Conservation (phyloP, 2,113 vertebrate genomes). For the Crocuta crocuta region DNA sequence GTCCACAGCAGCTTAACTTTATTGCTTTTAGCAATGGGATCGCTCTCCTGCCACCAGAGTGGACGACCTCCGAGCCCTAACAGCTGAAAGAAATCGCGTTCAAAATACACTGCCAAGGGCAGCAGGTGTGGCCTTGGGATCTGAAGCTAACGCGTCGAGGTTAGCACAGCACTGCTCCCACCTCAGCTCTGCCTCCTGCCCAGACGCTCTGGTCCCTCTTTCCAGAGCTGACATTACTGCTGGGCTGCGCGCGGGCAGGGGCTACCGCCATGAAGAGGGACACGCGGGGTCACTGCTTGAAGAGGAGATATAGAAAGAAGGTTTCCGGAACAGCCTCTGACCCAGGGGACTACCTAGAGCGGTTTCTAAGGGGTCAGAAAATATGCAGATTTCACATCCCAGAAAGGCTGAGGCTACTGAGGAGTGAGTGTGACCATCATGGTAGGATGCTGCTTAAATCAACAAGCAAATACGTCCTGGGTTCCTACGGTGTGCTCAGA, state of each 20-base stretch:
- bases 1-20: neutral
- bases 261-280: neutral
- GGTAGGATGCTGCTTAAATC: neutral
- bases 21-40: neutral
- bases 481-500: neutral
- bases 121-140: neutral
- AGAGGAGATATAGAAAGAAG: neutral
- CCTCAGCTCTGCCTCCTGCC: neutral
- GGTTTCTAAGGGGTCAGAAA: neutral
- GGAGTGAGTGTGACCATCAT: neutral
- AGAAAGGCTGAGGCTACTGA: neutral
- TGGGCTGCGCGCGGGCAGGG: too few species aligned
- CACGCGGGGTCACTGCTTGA: neutral
- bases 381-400: neutral
- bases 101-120: neutral
- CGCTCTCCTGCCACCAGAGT: neutral
- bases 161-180: accelerated
- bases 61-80: neutral
- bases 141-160: neutral
- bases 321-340: neutral
- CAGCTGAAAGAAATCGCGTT: neutral
- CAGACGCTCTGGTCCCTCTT: neutral
- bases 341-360: neutral
- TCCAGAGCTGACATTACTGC: neutral
- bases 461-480: neutral